Base-by-base conservation (phyloP, 2,888 invertebrate genomes). In the Ypsolopha sequella region DNA sequence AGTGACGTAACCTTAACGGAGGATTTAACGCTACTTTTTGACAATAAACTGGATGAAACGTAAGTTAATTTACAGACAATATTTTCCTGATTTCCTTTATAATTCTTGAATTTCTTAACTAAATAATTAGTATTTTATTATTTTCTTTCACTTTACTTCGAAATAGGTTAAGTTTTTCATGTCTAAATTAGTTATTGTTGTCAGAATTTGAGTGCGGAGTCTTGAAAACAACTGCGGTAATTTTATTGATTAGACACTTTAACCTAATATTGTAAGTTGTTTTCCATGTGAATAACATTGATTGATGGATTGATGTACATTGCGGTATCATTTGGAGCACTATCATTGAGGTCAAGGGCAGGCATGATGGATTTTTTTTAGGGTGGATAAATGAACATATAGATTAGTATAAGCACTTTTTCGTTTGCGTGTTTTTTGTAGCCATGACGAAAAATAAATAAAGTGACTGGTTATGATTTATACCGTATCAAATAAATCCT, bases 191-290 rank as follows among this genome's bases (percentile, higher is more conserved):
- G 43, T 24, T 43, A 9, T 43, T 43, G 13, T 43, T n/a, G 7
- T 43, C 24, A 11, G 24, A 14, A 63, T 71, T 63, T 65, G 59
- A 57, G 51, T 50, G 57, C 58, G 57, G 62, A 69, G 70, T 71
- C 70, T 70, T 72, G 68, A 76, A 75, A 76, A 76, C 74, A 77
- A 86, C 85, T 87, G 87, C 87, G 87, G 87, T 85, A 86, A 80
- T 80, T 85, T 86, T 87, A 87, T 87, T 78, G 87, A 87, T 87
- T 87, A 66, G 73, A 74, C 75, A 75, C 71, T 67, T 71, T 73
- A 60, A 71, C 70, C 68, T 62, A 66, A 73, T 76, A 68, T 68
- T 65, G 61, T 59, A 65, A 64, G 70, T 72, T 61, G 64, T 75
- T 79, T 70, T 68, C 71, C 71, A 75, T 68, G 74, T 62, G 59